A percentile compares a stretch with the other conserved stretches of the same genome.
Evolutionary conservation across 2,113 vertebrate species (phyloP).

Genomic region (Labeo catla): DNA sequence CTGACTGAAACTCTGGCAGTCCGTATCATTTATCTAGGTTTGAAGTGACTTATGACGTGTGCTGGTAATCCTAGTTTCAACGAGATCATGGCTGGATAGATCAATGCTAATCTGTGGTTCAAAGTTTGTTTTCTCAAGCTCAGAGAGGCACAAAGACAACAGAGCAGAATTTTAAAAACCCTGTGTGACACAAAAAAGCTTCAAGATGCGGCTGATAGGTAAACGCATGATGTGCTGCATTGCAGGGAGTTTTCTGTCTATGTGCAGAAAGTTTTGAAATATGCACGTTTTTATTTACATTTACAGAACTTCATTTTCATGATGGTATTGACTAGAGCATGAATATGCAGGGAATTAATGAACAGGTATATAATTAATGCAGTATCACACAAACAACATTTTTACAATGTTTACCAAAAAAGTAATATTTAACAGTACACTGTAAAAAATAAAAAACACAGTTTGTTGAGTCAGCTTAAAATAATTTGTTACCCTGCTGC

Average conservation of each 20-base stretch:
- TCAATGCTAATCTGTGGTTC: neutral
- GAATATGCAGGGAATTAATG: no score
- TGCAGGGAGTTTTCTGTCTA: neutral
- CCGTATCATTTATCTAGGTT: neutral
- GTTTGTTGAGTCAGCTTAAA: no score
- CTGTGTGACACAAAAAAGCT: neutral
- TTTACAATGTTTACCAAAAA: no score
- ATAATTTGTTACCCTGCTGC: no score
- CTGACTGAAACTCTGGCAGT: neutral
- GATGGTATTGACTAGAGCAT: neutral
- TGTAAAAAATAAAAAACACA: no score
- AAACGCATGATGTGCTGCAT: neutral
- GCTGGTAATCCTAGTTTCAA: neutral
- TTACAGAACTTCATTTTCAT: neutral
- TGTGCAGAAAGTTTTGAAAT: neutral
- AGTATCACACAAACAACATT: no score
- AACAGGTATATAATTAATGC: no score
- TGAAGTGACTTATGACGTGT: neutral
- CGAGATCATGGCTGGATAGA: slow-evolving; percentile 1
- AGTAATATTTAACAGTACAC: no score
- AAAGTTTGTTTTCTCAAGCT: slow-evolving; percentile 2
- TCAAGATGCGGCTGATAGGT: neutral
- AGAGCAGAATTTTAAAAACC: neutral
- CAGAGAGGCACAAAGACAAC: neutral
- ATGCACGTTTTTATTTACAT: neutral